phyloP scores from a whole-genome alignment of 2,797 vertebrate species.

The Dallia pectoralis region DNA sequence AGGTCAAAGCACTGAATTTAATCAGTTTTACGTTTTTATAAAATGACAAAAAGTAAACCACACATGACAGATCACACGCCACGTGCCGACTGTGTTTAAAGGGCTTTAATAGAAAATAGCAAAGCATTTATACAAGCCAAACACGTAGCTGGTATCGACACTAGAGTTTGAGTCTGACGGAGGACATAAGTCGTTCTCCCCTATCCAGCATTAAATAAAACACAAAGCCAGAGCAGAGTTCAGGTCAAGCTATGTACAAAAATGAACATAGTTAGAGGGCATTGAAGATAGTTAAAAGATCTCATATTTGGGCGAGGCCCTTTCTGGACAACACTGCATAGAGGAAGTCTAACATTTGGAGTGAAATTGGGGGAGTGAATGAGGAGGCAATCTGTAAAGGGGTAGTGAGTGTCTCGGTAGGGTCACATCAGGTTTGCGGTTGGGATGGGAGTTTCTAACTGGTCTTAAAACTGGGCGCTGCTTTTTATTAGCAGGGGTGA shows the following conservation, averaged over 20 bases:
- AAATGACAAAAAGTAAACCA: no score
- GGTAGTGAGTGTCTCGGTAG: neutral
- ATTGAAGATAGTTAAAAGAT: constrained; percentile 34
- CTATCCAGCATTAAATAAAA: constrained; percentile 58
- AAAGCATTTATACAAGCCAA: constrained; percentile 64
- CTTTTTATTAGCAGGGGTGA: neutral
- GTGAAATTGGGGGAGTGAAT: constrained; percentile 26
- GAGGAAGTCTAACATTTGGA: constrained; percentile 36
- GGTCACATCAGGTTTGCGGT: neutral
- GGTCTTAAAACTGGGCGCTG: constrained; percentile 7
- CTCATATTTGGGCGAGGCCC: constrained; percentile 71
- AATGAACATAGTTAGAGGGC: constrained; percentile 22
- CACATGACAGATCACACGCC: neutral
- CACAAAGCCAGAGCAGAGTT: constrained; percentile 29
- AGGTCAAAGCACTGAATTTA: no score
- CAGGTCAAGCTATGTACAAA: constrained; percentile 48
- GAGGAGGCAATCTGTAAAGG: constrained; percentile 8
- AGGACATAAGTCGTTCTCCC: constrained; percentile 6
- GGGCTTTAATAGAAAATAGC: constrained; percentile 71
- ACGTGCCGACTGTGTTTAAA: constrained; percentile 29
- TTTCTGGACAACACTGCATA: constrained; percentile 74
- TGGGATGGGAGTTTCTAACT: neutral
- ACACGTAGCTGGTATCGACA: constrained; percentile 7
- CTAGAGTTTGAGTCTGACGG: neutral
- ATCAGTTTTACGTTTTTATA: neutral